These are phyloP conservation scores for Aspidapion aeneum DNA, from an alignment of 2,888 invertebrate genomes.

Conservation along the genomic window DNA sequence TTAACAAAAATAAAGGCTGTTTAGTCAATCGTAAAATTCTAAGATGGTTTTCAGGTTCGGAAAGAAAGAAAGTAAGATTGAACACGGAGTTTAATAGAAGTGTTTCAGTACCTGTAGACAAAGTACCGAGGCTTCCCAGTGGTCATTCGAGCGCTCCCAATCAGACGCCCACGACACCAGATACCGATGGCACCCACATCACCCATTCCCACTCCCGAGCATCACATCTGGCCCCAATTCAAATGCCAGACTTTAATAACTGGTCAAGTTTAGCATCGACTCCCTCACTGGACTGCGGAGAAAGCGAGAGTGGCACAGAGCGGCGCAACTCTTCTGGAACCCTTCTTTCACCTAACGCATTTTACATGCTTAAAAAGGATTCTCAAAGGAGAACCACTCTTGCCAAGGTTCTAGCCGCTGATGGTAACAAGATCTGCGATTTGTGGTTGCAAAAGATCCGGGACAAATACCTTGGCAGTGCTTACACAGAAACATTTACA, in stretches of 20 bases:
- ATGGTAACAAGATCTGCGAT: slow-evolving; percentile 85
- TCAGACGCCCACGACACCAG: slow-evolving; percentile 64
- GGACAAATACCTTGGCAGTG: slow-evolving; percentile 63
- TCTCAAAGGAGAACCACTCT: slow-evolving; percentile 92
- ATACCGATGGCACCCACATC: slow-evolving; percentile 49
- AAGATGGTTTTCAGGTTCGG: slow-evolving; percentile 64
- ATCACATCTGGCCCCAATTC: slow-evolving; percentile 56
- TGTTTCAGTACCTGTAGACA: slow-evolving; percentile 83
- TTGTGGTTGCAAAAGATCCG: slow-evolving; percentile 78
- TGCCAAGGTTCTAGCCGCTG: slow-evolving; percentile 83
- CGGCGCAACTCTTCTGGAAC: slow-evolving; percentile 81
- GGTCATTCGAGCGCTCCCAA: slow-evolving; percentile 55
- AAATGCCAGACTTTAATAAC: slow-evolving; percentile 57
- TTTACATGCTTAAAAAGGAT: slow-evolving; percentile 95
- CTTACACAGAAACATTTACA: slow-evolving; percentile 71
- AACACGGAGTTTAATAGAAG: slow-evolving; percentile 80
- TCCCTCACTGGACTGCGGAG: slow-evolving; percentile 59
- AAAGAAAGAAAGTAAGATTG: slow-evolving; percentile 64
- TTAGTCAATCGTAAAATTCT: too few species aligned
- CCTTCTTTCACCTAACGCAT: slow-evolving; percentile 72
- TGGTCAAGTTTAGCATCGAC: slow-evolving; percentile 68
- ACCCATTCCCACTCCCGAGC: slow-evolving; percentile 25
- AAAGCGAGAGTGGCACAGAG: slow-evolving; percentile 50
- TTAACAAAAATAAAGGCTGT: too few species aligned
- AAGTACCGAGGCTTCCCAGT: slow-evolving; percentile 52